These are phyloP conservation scores for Xenentodon cancila DNA, from an alignment of 2,797 vertebrate genomes.

Conservation along the genomic window DNA sequence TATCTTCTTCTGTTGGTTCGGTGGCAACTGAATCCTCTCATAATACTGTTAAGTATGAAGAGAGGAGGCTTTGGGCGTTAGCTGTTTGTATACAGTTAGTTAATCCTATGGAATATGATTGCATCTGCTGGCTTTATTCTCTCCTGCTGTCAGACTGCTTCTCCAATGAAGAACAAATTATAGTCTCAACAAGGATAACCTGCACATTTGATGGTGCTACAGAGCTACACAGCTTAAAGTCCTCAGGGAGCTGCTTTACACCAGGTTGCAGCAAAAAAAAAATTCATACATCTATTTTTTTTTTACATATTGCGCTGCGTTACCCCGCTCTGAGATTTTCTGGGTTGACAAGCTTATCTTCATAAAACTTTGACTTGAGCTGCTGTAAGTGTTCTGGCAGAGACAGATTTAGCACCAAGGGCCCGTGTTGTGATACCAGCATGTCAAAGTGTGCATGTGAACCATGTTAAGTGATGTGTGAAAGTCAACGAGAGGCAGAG, in stretches of 20 bases:
- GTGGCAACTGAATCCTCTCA: not conserved
- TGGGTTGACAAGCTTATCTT: not conserved
- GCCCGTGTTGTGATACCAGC: slow-evolving; percentile 25
- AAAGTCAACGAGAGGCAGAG: not conserved
- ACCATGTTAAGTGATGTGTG: slow-evolving; percentile 61
- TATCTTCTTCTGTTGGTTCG: too few relatives aligned
- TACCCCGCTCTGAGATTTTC: too few relatives aligned
- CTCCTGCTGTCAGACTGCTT: slow-evolving; percentile 24
- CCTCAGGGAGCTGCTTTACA: too few relatives aligned
- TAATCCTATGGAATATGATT: slow-evolving; percentile 40
- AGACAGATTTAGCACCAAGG: slow-evolving; percentile 45
- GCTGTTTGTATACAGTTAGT: not conserved
- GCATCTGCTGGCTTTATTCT: slow-evolving; percentile 32
- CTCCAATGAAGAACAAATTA: not conserved
- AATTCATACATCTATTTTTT: not conserved
- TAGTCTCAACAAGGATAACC: too few relatives aligned
- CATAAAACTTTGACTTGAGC: slow-evolving; percentile 11
- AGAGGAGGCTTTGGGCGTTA: slow-evolving; percentile 8
- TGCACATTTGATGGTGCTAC: too few relatives aligned
- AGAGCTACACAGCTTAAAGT: too few relatives aligned
- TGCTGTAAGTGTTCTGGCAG: slow-evolving; percentile 22
- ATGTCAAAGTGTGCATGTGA: slow-evolving; percentile 41
- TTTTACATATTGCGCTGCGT: not conserved
- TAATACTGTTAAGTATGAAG: not conserved
- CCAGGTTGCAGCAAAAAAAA: too few relatives aligned